These are phyloP conservation scores for Pogonomyrmex californicus DNA, from an alignment of 1,140 invertebrate genomes.

Conservation along the genomic window DNA sequence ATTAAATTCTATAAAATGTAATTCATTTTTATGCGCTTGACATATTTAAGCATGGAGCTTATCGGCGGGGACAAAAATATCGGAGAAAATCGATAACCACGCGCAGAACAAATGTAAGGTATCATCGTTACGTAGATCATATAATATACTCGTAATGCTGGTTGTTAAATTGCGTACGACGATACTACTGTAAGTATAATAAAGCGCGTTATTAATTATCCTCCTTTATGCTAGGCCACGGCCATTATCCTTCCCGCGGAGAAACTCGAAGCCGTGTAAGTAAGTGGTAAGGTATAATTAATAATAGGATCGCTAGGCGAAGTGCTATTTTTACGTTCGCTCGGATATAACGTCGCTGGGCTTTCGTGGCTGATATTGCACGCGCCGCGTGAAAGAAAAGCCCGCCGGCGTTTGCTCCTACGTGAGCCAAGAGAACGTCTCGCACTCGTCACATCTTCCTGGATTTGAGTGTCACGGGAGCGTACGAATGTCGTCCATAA, in stretches of 20 bases:
- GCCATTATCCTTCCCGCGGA: conserved; percentile 35
- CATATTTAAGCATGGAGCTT: conserved; percentile 28
- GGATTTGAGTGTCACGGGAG: conserved; percentile 17
- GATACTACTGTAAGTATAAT: conserved; percentile 4
- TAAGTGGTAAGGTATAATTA: conserved; percentile 46
- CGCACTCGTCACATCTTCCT: conserved; percentile 19
- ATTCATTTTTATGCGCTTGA: conserved; percentile 13
- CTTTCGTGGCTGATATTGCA: conserved; percentile 49
- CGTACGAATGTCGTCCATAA: conserved; percentile 24
- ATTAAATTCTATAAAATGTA: conserved; percentile 31
- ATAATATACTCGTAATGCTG: background rate
- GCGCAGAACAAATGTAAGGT: conserved; percentile 14
- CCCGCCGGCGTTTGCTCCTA: background rate
- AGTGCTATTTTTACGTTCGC: conserved; percentile 48
- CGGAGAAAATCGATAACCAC: conserved; percentile 38
- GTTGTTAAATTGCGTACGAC: conserved; percentile 34
- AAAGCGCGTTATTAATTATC: conserved; percentile 52
- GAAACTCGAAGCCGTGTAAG: background rate
- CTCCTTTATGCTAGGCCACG: conserved; percentile 14
- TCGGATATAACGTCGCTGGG: conserved; percentile 33
- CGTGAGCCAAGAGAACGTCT: conserved; percentile 45
- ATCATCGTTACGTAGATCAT: background rate
- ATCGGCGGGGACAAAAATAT: conserved; percentile 47
- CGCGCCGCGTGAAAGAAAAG: conserved; percentile 17
- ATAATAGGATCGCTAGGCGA: conserved; percentile 57